Percentiles rank a stretch among this genome's conserved stretches.
Evolutionary conservation across 2,113 vertebrate species (phyloP).

Genomic region (Dasyprocta punctata): DNA sequence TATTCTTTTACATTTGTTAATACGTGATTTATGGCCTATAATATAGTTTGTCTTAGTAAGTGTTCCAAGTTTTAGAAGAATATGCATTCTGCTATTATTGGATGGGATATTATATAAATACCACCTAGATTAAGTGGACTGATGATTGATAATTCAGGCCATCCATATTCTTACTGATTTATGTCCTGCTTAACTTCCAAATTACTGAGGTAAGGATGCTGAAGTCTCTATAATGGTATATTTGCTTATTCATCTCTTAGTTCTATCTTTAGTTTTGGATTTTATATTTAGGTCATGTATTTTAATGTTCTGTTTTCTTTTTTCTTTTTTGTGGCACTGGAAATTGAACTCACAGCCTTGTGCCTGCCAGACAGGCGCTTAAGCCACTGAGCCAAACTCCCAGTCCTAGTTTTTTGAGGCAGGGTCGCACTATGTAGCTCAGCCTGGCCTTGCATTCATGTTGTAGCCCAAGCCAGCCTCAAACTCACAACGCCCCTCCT

Average conservation of each 20-base stretch:
- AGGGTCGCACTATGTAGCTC: too few species aligned
- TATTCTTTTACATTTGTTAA: neutral
- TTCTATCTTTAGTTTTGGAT: neutral
- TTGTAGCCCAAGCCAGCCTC: too few species aligned
- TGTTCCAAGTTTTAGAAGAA: slow-evolving; percentile 1
- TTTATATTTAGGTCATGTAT: neutral
- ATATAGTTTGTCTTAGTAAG: neutral
- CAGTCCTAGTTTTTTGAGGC: too few species aligned
- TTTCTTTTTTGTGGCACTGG: too few species aligned
- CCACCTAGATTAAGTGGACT: neutral
- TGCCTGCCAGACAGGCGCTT: too few species aligned
- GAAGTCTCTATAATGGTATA: neutral
- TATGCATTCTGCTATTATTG: neutral
- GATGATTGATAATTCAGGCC: neutral
- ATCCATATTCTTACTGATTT: neutral
- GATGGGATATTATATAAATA: neutral
- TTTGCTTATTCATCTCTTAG: neutral
- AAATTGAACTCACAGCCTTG: too few species aligned
- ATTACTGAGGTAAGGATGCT: neutral
- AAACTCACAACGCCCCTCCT: too few species aligned
- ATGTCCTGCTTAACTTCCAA: neutral
- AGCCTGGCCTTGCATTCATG: too few species aligned
- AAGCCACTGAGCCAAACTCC: too few species aligned
- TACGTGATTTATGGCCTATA: neutral
- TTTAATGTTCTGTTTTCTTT: too few species aligned